Evolutionary conservation across 1,140 invertebrate species (phyloP), one percentile per base, ranked within the genome.

Genomic region (Halictus rubicundus): DNA sequence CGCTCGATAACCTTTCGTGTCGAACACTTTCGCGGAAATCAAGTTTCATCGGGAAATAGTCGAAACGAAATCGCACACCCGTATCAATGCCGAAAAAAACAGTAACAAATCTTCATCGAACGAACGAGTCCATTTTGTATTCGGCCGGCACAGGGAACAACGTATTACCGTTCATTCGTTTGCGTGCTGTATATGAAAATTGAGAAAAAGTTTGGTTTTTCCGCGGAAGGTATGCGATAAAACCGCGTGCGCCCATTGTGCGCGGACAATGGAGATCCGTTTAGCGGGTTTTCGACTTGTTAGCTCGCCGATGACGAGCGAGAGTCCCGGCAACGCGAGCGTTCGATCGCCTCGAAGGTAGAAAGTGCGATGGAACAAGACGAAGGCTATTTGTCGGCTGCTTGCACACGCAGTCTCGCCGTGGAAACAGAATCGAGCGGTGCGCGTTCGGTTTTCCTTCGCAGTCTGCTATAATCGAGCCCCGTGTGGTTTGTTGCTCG

Each of bases 291-390:
- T n/a, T 23, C 27, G 23, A 63, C 32, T 32, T 21, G 68, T 64
- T 78, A 64, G 59, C 60, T 78, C 64, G 76, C 23, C 60, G 49
- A 54, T 78, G 76, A 78, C 76, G 69, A 72, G 46, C 39, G 63
- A 60, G 70, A 74, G 71, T 23, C 25, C 27, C 70, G 71, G 12
- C 63, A 52, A 37, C n/a, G 42, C 23, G 73, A 73, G 52, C 64
- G 68, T 77, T 78, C 80, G 86, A 84, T 87, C 73, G 85, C 85
- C 82, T 87, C 80, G 85, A 65, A 87, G 82, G 86, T 87, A 87
- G 86, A 87, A 87, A 87, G 86, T 87, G 60, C 71, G 68, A 54
- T 73, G 71, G 69, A 80, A 80, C 78, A 52, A 79, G 82, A 74
- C 84, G 84, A 86, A 86, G 84, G 84, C 73, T 77, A 76, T 78